Base-by-base conservation (phyloP, 1,140 invertebrate species). In the Trichogramma pretiosum region DNA sequence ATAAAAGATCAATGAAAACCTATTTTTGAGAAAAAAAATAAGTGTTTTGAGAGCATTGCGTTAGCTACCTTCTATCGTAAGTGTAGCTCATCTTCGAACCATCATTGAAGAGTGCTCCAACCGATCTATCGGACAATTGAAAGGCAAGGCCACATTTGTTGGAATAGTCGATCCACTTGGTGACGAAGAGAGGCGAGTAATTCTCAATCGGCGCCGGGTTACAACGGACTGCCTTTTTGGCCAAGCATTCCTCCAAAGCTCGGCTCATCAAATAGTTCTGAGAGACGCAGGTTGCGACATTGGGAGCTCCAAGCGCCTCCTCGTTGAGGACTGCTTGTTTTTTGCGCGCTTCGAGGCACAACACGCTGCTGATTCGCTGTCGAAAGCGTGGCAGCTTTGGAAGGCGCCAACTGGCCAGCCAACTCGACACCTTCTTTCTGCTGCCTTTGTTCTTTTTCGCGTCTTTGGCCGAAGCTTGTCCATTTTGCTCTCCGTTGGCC, bases 71-170 rank as follows among this genome's bases (percentile, higher is more conserved):
- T 68, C 75, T 74, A 61, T 82, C 78, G 19, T 72, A 61, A 40
- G 74, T 70, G 41, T 80, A 72, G 47, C 80, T 77, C 48, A 85
- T 76, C 48, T 77, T 73, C 1, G 80, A 80, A 14, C 74, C 74
- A 55, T 85, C 83, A 58, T 85, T 85, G 65, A 83, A 84, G 0
- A 83, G 68, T 13, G 84, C 79, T 13, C 83, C 82, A 39, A 83
- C 75, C 50, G 77, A 77, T 49, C 77, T 77, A 56, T 86, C 82
- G 46, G 79, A 82, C 5, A 85, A 62, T 55, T 84, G 80, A 60
- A 83, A 85, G 17, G 80, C 82, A 49, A 85, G 75, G 5, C 83
- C 83, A 56, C 85, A 84, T 52, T 83, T 83, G 62, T 85, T 83
- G 1, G 81, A 82, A 59, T 84, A 85, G 63, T 85, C 83, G 33